Conservation (phyloP, 1,140 invertebrate genomes). For the Euglossa dilemma region DNA sequence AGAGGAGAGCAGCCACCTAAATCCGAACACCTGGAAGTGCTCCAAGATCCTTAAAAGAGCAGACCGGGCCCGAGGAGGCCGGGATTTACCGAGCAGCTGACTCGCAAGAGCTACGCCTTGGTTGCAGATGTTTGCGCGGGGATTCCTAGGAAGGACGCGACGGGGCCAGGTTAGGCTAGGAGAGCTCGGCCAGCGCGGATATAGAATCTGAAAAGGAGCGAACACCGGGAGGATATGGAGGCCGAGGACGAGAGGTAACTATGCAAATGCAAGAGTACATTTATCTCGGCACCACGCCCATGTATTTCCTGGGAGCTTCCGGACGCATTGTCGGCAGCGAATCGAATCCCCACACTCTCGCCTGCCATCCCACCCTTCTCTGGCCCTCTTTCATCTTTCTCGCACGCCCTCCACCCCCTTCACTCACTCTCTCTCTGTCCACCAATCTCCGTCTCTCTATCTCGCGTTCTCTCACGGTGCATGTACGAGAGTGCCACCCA, state of each 20-base stretch:
- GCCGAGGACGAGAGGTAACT: constrained; percentile 70
- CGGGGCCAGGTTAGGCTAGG: not conserved
- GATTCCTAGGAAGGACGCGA: not conserved
- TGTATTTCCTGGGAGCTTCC: constrained; percentile 79
- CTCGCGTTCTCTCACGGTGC: constrained; percentile 3
- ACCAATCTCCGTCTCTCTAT: constrained; percentile 11
- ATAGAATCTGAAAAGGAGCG: constrained; percentile 51
- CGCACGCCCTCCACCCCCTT: not conserved
- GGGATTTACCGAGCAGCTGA: not conserved
- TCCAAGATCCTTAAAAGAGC: constrained; percentile 7
- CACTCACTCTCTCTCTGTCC: not conserved
- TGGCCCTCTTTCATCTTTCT: constrained; percentile 32
- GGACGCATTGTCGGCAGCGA: constrained; percentile 76
- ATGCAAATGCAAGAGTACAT: constrained; percentile 80
- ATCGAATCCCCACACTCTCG: constrained; percentile 70
- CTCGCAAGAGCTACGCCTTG: not conserved
- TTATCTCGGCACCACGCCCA: constrained; percentile 79
- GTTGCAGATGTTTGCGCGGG: constrained; percentile 22
- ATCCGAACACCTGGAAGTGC: not conserved
- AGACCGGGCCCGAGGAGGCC: not conserved
- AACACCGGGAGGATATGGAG: constrained; percentile 45
- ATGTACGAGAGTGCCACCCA: constrained; percentile 51
- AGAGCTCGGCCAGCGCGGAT: not conserved
- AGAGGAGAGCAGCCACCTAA: no score
- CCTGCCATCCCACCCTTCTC: constrained; percentile 22